Evolutionary conservation across 2,888 invertebrate species (phyloP).

Genomic region (Mantis religiosa): DNA sequence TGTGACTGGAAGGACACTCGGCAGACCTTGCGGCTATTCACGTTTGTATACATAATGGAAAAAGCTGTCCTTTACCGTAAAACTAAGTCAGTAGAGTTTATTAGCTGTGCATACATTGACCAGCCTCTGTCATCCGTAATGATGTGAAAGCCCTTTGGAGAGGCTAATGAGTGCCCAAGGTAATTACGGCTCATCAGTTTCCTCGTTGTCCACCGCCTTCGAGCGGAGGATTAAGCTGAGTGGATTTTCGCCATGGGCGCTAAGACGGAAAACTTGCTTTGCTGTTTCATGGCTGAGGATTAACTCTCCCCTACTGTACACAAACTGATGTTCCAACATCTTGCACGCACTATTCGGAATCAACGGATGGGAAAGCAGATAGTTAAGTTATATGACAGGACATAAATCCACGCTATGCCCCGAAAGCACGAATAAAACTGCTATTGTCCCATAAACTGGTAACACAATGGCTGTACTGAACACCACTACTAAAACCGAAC

Average conservation of each 20-base stretch:
- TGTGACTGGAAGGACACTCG: neutral
- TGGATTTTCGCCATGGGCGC: neutral
- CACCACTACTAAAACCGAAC: neutral
- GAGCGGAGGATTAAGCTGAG: neutral
- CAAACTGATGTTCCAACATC: neutral
- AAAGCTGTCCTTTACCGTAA: neutral
- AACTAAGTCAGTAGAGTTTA: neutral
- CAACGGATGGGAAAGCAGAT: neutral
- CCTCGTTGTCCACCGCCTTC: neutral
- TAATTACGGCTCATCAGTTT: constrained; percentile 3
- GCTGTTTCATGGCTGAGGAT: neutral
- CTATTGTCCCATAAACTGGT: neutral
- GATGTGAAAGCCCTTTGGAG: neutral
- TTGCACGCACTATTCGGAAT: neutral
- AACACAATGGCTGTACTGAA: neutral
- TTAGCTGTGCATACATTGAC: neutral
- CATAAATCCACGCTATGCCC: neutral
- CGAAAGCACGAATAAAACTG: neutral
- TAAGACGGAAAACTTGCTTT: neutral
- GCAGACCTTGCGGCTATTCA: neutral
- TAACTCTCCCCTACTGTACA: neutral
- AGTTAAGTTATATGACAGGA: neutral
- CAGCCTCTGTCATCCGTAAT: neutral
- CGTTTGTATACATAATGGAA: neutral
- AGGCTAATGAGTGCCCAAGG: neutral